These are phyloP conservation scores for Camelus bactrianus DNA, from an alignment of 2,113 vertebrate species.

Conservation along the genomic window DNA sequence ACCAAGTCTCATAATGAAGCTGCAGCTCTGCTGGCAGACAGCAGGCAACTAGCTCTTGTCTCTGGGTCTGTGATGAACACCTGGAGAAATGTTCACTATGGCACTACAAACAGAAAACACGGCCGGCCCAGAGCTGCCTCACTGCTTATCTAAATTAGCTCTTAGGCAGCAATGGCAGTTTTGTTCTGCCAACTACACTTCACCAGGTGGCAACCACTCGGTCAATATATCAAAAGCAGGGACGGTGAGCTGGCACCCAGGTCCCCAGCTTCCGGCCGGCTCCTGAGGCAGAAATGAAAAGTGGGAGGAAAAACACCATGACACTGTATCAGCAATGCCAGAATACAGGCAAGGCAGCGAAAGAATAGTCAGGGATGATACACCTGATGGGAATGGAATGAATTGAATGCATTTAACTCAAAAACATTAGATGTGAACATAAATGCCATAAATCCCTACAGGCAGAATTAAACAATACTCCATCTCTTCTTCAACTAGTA, in stretches of 20 bases:
- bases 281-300: neutral
- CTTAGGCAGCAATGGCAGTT: neutral
- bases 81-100: accelerated
- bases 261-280: neutral
- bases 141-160: neutral
- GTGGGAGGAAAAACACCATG: neutral
- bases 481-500: neutral
- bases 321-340: neutral
- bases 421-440: neutral
- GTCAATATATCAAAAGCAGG: neutral
- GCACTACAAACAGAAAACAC: neutral
- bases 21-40: neutral
- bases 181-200: neutral
- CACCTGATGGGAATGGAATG: neutral
- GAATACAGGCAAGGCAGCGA: neutral
- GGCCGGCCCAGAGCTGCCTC: neutral
- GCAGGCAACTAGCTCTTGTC: neutral
- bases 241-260: neutral
- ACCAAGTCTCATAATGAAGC: neutral
- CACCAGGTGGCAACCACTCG: neutral
- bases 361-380: neutral
- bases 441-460: neutral
- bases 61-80: neutral
- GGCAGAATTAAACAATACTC: neutral
- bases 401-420: neutral